Base-by-base conservation (phyloP, 2,797 vertebrate genomes). In the Ptychadena robeensis region DNA sequence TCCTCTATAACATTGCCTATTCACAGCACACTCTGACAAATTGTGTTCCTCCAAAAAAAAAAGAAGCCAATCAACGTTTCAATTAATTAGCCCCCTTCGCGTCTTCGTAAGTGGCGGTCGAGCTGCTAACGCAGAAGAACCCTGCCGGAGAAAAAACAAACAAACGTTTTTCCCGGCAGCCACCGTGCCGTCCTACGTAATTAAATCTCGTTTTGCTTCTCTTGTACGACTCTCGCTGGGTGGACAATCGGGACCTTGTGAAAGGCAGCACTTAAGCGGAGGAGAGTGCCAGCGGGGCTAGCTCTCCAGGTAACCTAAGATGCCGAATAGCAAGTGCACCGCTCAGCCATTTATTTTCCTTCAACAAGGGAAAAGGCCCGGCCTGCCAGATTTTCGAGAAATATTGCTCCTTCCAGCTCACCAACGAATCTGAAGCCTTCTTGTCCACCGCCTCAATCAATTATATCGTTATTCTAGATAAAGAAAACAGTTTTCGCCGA, bases 151-250 rank as follows among this genome's bases (percentile, higher is more conserved):
- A 93, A 88, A 92, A 94, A 94, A 94, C 92, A 93, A 94, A 93
- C 92, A 94, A 93, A 92, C 91, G 90, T 90, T 92, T 93, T 92
- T 93, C 90, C 89, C 92, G 90, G 77, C 88, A 92, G 91, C 91
- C 92, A 91, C 89, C 87, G 91, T 93, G 90, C 91, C 91, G 91
- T 93, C 91, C 90, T 87, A 88, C n/a, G 89, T 92, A 94, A 93
- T 94, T 94, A 94, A 94, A 90, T 86, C 88, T 90, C 90, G 91
- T 93, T 93, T 44, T 93, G 92, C 92, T 94, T 92, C 92, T 91
- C 88, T 91, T 88, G 84, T 87, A 75, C 88, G 88, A 73, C 88
- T 86, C 71, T 57, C 25, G 34, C 12, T n/a, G 57, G 84, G 75
- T 87, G 59, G 59, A 94, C 92, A 94, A 94, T 94, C 85, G 73